Evolutionary conservation across 1,140 invertebrate species (phyloP), one percentile per base, ranked within the genome.

Genomic region (Lineus longissimus): DNA sequence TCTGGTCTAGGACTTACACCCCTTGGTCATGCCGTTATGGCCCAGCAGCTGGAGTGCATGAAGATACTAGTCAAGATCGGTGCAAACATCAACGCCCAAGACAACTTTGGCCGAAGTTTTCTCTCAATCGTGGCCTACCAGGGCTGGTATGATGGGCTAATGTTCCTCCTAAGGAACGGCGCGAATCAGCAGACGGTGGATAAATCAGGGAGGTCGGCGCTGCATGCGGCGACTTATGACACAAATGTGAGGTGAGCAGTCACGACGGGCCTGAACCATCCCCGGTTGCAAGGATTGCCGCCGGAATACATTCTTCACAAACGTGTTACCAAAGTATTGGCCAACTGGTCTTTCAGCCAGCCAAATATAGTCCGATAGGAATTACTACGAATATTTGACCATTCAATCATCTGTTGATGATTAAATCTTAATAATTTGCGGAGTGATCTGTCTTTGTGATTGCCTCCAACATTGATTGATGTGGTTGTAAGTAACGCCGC

Each of bases 41-140:
- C 61, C 6, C 63, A 73, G 43, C 72, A 78, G 45, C 43, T 78
- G 11, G 57, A 57, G 19, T 66, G 66, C 2, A 69, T 76, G 2
- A 78, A 78, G 51, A 62, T 65, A 40, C 67, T 78, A 27, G 66
- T 78, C 2, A 75, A 76, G 57, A 75, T 78, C 72, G 76, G 76
- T 13, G 73, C 75, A 15, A 66, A 72, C 55, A 70, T 76, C 6
- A 73, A 78, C 59, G 62, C 69, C 4, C 70, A 74, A 40, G 76
- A 78, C 55, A 65, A 63, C 11, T 33, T 73, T 11, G 75, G 76
- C 15, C 63, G 74, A 15, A 77, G 75, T 11, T 64, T 64, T 60
- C 54, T 78, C 7, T 68, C 74, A 4, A 66, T 73, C 23, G 76
- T 75, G 9, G 70, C 74, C 1, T 78, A 78, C 62, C 75, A 78